Percentiles rank a stretch among this genome's conserved stretches.
These are phyloP conservation scores for Hydractinia echinata DNA, from an alignment of 30 jellyfish, hydroid and myxozoan species.

Conservation along the genomic window DNA sequence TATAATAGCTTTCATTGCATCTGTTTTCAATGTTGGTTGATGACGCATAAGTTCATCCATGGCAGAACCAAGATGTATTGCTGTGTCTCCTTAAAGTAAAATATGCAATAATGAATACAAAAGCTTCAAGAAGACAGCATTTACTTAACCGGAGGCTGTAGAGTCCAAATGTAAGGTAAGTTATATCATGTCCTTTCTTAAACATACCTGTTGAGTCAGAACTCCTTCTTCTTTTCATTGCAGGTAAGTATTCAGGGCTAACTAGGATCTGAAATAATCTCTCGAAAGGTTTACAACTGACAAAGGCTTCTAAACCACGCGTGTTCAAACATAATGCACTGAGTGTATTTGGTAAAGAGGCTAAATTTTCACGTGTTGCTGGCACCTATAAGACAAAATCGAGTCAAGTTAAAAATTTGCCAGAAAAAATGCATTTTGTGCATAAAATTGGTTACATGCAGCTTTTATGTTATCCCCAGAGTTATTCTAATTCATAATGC, in stretches of 20 bases:
- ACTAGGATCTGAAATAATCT: conserved; percentile 74
- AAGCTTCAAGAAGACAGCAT: too few species aligned
- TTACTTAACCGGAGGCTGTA: too few species aligned
- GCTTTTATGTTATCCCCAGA: too few species aligned
- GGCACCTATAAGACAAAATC: conserved; percentile 54
- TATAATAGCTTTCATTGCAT: conserved; percentile 94
- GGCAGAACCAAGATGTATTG: conserved; percentile 99
- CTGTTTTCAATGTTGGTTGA: conserved; percentile 94
- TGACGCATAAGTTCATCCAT: conserved; percentile 98
- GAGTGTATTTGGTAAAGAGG: conserved; percentile 93
- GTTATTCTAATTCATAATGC: too few species aligned
- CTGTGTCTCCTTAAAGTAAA: conserved; percentile 77
- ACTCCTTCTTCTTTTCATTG: conserved; percentile 94
- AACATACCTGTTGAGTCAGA: conserved; percentile 90
- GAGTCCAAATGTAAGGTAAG: too few species aligned
- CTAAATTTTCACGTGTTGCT: conserved; percentile 94
- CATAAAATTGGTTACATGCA: neutral
- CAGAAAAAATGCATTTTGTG: too few species aligned
- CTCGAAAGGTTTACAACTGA: conserved; percentile 84
- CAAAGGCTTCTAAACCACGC: conserved; percentile 86
- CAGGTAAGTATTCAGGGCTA: conserved; percentile 91
- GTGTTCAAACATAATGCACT: conserved; percentile 94
- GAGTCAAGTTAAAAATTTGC: neutral
- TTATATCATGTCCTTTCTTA: too few species aligned
- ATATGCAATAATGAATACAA: neutral